Base-by-base conservation (phyloP, 2,888 invertebrate species). In the Phyto melanocephala region DNA sequence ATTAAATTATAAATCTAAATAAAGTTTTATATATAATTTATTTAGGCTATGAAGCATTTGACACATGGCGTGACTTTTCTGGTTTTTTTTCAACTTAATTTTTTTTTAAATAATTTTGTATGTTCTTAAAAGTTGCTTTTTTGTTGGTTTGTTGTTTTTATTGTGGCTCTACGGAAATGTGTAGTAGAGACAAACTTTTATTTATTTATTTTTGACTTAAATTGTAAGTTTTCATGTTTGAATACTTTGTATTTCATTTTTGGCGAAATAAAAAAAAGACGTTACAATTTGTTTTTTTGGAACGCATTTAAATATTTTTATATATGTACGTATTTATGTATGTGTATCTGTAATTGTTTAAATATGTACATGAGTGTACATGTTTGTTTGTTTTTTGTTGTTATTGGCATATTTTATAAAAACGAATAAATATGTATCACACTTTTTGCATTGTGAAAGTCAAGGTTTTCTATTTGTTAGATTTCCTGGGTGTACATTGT, bases 221-320 rank as follows among this genome's bases (percentile, higher is more conserved):
- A 33, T 33, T 56, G 40, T 20, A n/a, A 15, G 1, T 50, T 37
- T 52, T 35, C 20, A n/a, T 47, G 47, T 67, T 67, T 67, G 65
- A 67, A 67, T 52, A 50, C 10, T 35, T 65, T 50, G 10, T 22
- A 24, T 67, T 52, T 52, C 10, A 22, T 22, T 52, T 50, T 20
- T 50, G 17, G 15, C 11, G n/a, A 33, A 22, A 10, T 35, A 7
- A 50, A 65, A 50, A 11, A 24, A 54, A 40, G 15, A 54, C 2
- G 24, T 40, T 68, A 68, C 52, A 68, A 54, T 54, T 68, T 40
- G 28, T 24, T 68, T 68, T 68, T 68, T 68, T 68, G 42, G 68
- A 54, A 56, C 33, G 56, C 56, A 68, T 56, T 56, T 68, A 5
- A 15, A 24, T 45, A 62, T 45, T 62, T 28, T 45, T 60, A 15